Percentiles rank a stretch among this genome's conserved stretches.
These are phyloP conservation scores for Phalloptychus januarius DNA, from an alignment of 2,797 vertebrate species.

Conservation along the genomic window DNA sequence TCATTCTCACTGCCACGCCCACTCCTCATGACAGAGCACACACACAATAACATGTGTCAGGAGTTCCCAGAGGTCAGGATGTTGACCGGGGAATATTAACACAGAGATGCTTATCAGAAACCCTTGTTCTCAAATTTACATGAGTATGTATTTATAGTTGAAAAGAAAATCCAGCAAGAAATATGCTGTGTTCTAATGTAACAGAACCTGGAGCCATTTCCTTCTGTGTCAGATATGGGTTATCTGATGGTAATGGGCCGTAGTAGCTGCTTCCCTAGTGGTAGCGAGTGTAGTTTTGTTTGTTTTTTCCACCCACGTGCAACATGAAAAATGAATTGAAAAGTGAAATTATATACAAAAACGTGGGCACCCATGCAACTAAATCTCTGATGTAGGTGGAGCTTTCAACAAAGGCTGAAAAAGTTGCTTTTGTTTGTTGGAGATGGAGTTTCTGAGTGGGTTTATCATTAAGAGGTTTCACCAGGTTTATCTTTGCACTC, in stretches of 20 bases:
- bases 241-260: background rate
- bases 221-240: too few relatives aligned
- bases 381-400: background rate
- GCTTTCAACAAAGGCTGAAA: background rate
- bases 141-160: background rate
- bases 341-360: background rate
- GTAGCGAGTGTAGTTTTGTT: too few relatives aligned
- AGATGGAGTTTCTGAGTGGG: background rate
- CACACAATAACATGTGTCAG: background rate
- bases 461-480: background rate
- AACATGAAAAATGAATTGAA: background rate
- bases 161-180: background rate
- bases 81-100: background rate
- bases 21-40: too few relatives aligned
- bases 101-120: background rate
- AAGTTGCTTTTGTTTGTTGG: background rate
- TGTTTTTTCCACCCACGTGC: background rate
- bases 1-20: too few relatives aligned
- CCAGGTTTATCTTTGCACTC: background rate
- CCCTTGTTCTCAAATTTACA: background rate
- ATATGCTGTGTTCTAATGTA: background rate
- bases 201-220: background rate
- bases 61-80: background rate
- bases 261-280: too few relatives aligned
- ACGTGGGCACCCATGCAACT: background rate